Evolutionary conservation across 92 coral and sea anemone genomes (phyloP), one percentile per base, ranked within the genome.

Genomic region (Palythoa caribaeorum): DNA sequence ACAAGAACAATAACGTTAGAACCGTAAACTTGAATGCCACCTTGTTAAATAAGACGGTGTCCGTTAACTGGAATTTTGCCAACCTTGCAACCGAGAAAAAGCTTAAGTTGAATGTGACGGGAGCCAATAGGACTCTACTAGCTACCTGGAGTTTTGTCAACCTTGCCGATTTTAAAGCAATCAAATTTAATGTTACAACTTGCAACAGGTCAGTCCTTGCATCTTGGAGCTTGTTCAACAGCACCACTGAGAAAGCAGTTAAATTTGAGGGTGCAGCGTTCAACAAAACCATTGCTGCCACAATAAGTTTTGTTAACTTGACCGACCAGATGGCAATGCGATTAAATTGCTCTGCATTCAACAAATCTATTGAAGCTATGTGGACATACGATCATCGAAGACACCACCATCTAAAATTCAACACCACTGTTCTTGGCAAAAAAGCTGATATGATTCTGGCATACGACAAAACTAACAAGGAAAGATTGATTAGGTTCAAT

Each of bases 101-200:
- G 77, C 44, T 97, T 40, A 92, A 91, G 78, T 78, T 95, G 62
- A 91, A 92, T 50, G 97, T 89, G 16, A 79, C 87, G 15, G 92
- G 83, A 20, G 73, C 92, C 73, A 92, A 93, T 87, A 93, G 69
- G 84, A 90, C 90, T 5, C 44, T 94, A 20, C 92, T 92, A 19
- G 90, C 96, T 9, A 89, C 72, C 6, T 88, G 92, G 92, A 84
- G 88, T 68, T 85, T 83, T 83, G 75, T 93, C 70, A 87, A 78
- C 59, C 72, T 44, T 13, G 85, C 83, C 17, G 62, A 86, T 13
- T 96, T 93, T 84, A 95, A 90, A 88, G 94, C 96, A 36, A 57
- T 97, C 74, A 95, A 85, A 86, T 92, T 97, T 83, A 94, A 90
- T 48, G 96, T 88, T 5, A 76, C 91, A 10, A 90, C 92, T 9